phyloP scores from a whole-genome alignment of 2,797 vertebrate genomes.

The Smutsia temminckii region DNA sequence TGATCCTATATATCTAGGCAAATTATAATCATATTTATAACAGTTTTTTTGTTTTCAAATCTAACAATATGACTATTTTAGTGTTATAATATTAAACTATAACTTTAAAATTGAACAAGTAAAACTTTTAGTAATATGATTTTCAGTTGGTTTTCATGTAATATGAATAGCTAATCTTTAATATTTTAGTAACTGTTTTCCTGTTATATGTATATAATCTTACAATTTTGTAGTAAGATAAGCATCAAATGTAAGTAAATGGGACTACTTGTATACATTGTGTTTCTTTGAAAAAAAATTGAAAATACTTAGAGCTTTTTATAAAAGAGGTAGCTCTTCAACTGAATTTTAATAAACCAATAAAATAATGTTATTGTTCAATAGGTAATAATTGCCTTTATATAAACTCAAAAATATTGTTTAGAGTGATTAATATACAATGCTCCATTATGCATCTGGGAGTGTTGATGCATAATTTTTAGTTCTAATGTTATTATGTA shows the following conservation, averaged over 20 bases:
- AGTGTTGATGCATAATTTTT: constrained; percentile 92
- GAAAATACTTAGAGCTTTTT: constrained; percentile 77
- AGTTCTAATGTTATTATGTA: constrained; percentile 93
- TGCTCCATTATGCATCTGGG: constrained; percentile 90
- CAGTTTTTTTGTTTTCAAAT: constrained; percentile 17
- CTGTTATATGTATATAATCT: constrained; percentile 7
- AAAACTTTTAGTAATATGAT: constrained; percentile 41
- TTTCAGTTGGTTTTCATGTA: constrained; percentile 62
- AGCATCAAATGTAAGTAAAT: constrained; percentile 42
- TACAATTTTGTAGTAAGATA: constrained; percentile 46
- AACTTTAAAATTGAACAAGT: constrained; percentile 45
- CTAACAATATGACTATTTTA: constrained; percentile 7
- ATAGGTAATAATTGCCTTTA: constrained; percentile 89
- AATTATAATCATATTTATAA: constrained; percentile 28
- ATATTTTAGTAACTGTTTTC: constrained; percentile 57
- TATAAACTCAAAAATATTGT: constrained; percentile 90
- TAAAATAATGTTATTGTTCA: constrained; percentile 89
- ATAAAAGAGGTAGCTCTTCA: constrained; percentile 74
- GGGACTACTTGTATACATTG: constrained; percentile 26
- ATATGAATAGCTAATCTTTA: constrained; percentile 63
- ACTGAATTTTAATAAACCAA: constrained; percentile 86
- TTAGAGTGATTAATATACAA: constrained; percentile 93
- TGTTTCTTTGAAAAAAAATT: constrained; percentile 62
- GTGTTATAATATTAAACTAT: neutral
- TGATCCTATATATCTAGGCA: neutral